These are phyloP conservation scores for Callospermophilus lateralis DNA, from an alignment of 2,113 vertebrate genomes.

Conservation along the genomic window DNA sequence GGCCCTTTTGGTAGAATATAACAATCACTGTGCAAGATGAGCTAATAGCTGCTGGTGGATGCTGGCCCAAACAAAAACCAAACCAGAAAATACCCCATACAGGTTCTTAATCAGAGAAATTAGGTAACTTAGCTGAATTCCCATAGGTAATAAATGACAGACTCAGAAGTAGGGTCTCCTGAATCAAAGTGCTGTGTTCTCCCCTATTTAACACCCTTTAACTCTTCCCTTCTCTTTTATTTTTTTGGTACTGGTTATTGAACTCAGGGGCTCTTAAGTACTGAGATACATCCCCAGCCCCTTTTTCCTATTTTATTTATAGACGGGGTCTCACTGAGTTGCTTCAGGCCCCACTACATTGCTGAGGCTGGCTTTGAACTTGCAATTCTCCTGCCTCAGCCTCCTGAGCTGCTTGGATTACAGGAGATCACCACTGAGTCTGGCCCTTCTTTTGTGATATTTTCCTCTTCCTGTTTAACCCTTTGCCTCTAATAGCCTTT, in stretches of 20 bases:
- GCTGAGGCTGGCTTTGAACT: no score
- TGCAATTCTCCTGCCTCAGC: no score
- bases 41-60: neutral
- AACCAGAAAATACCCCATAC: neutral
- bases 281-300: no score
- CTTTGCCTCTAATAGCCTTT: neutral
- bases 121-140: neutral
- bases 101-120: neutral
- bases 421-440: no score
- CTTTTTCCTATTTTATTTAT: no score
- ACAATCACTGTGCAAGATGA: neutral
- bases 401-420: no score
- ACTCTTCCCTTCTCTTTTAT: neutral
- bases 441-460: neutral
- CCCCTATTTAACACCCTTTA: neutral
- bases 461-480: neutral
- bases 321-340: no score
- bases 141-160: neutral
- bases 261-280: no score
- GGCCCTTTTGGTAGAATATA: neutral
- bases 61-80: neutral
- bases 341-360: no score
- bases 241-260: no score
- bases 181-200: neutral
- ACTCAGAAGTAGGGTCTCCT: neutral